phyloP scores from a whole-genome alignment of 2,113 vertebrate species.

The Eulemur macaco region DNA sequence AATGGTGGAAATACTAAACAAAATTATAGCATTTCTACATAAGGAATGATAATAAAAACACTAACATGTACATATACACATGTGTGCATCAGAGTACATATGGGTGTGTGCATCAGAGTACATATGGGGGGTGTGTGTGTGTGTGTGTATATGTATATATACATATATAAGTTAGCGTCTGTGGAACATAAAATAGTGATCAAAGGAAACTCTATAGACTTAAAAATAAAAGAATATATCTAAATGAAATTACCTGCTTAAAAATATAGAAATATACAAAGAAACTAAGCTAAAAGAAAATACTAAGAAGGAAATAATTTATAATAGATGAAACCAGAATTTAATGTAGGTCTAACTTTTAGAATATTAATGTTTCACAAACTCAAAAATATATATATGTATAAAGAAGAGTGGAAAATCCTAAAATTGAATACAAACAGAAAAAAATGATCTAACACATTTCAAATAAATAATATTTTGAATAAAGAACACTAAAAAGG shows the following conservation, averaged over 20 bases:
- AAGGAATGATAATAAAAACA: neutral
- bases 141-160: neutral
- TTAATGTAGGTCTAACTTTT: neutral
- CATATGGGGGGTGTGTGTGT: neutral
- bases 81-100: neutral
- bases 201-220: neutral
- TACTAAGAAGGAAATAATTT: neutral
- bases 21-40: neutral
- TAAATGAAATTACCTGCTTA: neutral
- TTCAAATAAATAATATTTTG: conserved; percentile 9
- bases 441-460: neutral
- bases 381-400: neutral
- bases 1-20: neutral
- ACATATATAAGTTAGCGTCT: neutral
- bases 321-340: neutral
- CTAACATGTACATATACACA: neutral
- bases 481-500: neutral
- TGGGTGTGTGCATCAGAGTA: neutral
- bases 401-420: neutral
- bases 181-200: neutral
- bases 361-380: neutral
- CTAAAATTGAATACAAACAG: neutral
- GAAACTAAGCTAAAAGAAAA: neutral
- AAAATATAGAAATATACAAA: neutral
- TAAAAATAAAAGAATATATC: neutral